Evolutionary conservation across 2,888 invertebrate species (phyloP), one percentile per base, ranked within the genome.

Genomic region (Limenitis camilla): DNA sequence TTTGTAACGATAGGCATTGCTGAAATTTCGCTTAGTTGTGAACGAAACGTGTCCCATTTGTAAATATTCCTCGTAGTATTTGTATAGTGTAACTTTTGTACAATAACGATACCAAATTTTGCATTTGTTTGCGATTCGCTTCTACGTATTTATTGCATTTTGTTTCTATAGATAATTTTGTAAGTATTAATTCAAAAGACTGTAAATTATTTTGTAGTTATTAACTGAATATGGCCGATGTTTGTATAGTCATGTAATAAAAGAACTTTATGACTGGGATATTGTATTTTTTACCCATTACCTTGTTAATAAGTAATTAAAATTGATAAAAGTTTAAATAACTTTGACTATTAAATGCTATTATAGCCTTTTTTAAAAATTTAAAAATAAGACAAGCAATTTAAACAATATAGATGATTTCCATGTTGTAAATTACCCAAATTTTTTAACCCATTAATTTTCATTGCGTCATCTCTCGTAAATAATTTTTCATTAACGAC

Each of bases 151-250:
- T 81, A 83, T 83, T 80, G 76, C 74, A 78, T 79, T 80, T 80
- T 74, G 76, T 73, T 76, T 71, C 67, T 66, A 68, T 72, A 69
- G 69, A 70, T 74, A 67, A 69, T 72, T 75, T 78, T 81, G 74
- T 75, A 80, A 83, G 82, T 87, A 85, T 86, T 86, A 82, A 77
- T 85, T 78, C 74, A 81, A 81, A 87, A 87, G 86, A 87, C 86
- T 87, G 86, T 87, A 86, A 80, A 81, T 81, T 84, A 82, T 80
- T 83, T 78, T 81, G 82, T 85, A 84, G 83, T 74, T 78, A 71
- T 79, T 78, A 77, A 78, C 73, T 70, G 69, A 82, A 78, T 75
- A 60, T 60, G 79, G 80, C 82, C 81, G 81, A 82, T 81, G 81
- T 85, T 84, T 84, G 82, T 84, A 85, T 85, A 85, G 83, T 71